Conservation (phyloP, 2,797 vertebrate species). For the Microcaecilia unicolor region DNA sequence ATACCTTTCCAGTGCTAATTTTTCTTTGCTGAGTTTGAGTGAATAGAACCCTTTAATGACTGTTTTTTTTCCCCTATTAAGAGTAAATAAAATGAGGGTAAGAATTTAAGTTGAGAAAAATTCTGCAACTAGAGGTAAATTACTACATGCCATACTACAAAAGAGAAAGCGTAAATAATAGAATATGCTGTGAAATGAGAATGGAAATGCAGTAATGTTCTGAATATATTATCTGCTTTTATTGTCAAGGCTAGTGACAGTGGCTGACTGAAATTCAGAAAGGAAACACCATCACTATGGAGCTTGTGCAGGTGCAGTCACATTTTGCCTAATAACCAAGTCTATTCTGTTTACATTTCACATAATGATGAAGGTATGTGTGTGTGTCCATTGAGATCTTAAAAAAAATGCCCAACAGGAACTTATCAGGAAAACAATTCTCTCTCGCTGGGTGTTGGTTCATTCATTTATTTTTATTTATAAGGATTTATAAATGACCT, state of each 20-base stretch:
- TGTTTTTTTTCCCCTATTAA: constrained; percentile 36
- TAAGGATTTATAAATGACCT: too few relatives aligned
- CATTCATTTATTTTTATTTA: too few relatives aligned
- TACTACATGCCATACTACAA: constrained; percentile 39
- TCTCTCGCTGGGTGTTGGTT: too few relatives aligned
- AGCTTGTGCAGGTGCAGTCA: constrained; percentile 33
- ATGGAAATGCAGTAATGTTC: constrained; percentile 42
- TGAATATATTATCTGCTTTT: constrained; percentile 49
- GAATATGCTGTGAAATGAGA: constrained; percentile 41
- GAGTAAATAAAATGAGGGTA: constrained; percentile 42
- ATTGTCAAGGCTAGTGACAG: constrained; percentile 59
- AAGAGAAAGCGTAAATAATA: constrained; percentile 53
- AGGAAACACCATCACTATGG: constrained; percentile 42
- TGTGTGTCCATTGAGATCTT: too few relatives aligned
- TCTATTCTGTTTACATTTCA: constrained; percentile 54
- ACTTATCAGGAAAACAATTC: too few relatives aligned
- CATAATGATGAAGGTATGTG: constrained; percentile 27
- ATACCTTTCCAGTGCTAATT: too few relatives aligned
- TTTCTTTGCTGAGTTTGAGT: too few relatives aligned
- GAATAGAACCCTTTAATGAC: constrained; percentile 18
- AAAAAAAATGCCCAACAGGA: too few relatives aligned
- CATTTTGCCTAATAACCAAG: constrained; percentile 50
- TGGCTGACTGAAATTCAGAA: constrained; percentile 50
- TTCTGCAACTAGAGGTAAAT: constrained; percentile 51
- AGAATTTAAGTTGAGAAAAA: constrained; percentile 48